These are phyloP conservation scores for Rotaria sp. DNA, from an alignment of 2,888 invertebrate genomes.

Conservation along the genomic window DNA sequence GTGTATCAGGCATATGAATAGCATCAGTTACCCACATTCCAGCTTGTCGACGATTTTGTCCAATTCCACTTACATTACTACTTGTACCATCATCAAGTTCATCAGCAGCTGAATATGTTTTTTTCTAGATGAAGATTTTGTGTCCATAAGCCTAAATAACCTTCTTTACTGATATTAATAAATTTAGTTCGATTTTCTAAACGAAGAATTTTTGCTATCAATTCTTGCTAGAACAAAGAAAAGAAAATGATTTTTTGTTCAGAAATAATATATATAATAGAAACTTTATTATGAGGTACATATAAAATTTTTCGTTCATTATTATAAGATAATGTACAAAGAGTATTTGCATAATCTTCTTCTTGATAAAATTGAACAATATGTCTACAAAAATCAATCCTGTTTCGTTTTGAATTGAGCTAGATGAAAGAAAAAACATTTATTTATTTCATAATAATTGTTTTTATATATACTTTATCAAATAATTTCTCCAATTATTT, in stretches of 20 bases:
- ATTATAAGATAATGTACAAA: constrained; percentile 50
- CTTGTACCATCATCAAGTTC: constrained; percentile 46
- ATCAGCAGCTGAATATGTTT: constrained; percentile 45
- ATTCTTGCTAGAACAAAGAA: constrained; percentile 51
- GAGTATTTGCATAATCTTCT: constrained; percentile 52
- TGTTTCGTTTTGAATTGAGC: constrained; percentile 53
- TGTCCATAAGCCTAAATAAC: constrained; percentile 51
- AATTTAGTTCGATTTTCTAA: constrained; percentile 51
- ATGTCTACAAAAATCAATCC: constrained; percentile 55
- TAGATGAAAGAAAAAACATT: constrained; percentile 38
- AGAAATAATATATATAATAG: constrained; percentile 33
- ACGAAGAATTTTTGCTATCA: constrained; percentile 50
- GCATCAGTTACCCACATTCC: constrained; percentile 55
- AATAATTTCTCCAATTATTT: constrained; percentile 53
- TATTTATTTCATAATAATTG: background rate
- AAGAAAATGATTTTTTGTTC: background rate
- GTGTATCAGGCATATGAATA: constrained; percentile 52
- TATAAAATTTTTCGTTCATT: constrained; percentile 51
- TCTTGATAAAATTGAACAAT: constrained; percentile 52
- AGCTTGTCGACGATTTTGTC: background rate
- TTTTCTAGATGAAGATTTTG: constrained; percentile 48
- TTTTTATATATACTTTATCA: constrained; percentile 47
- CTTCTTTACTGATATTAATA: constrained; percentile 53
- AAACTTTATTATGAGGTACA: constrained; percentile 52
- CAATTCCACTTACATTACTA: constrained; percentile 45